Evolutionary conservation across 2,888 invertebrate genomes (phyloP), one percentile per base, ranked within the genome.

Genomic region (Pheosia tremula): DNA sequence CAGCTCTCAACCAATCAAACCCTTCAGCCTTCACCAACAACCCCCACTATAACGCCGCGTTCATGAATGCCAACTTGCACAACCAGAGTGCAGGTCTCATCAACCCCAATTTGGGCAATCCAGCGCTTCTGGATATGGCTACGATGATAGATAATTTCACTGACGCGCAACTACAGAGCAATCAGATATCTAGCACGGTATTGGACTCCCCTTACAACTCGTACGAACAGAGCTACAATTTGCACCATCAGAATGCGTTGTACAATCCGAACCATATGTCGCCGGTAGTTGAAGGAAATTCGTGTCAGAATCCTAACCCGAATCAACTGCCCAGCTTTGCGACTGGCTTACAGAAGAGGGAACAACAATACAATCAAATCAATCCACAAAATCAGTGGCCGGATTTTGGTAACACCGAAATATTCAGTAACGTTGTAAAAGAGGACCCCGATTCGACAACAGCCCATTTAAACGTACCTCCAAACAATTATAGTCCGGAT

Each of bases 101-200:
- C 62, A 89, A 95, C 63, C 87, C 93, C 0, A 93, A 91, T 69
- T 70, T 94, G 49, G 86, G 93, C 38, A 94, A 94, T 72, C 94
- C 95, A 47, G 95, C 95, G 43, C 90, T 96, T 11, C 87, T 96
- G 72, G 96, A 96, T 77, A 96, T 96, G 96, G 96, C 96, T 49
- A 94, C 96, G 6, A 96, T 96, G 96, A 95, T 96, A 68, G 96
- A 96, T 71, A 96, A 96, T 74, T 96, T 96, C 87, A 96, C 95
- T 47, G 96, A 96, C 79, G 96, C 96, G 24, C 97, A 97, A 80
- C 88, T 97, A 45, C 97, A 97, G 87, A 97, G 97, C 81, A 97
- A 97, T 81, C 97, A 97, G 87, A 97, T 97, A 70, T 97, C 97
- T 50, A 97, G 97, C 80, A 97, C 97, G 11, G 97, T 97, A 5